Evolutionary conservation across 1,140 invertebrate species (phyloP), one percentile per base, ranked within the genome.

Genomic region (Bicyclus anynana): DNA sequence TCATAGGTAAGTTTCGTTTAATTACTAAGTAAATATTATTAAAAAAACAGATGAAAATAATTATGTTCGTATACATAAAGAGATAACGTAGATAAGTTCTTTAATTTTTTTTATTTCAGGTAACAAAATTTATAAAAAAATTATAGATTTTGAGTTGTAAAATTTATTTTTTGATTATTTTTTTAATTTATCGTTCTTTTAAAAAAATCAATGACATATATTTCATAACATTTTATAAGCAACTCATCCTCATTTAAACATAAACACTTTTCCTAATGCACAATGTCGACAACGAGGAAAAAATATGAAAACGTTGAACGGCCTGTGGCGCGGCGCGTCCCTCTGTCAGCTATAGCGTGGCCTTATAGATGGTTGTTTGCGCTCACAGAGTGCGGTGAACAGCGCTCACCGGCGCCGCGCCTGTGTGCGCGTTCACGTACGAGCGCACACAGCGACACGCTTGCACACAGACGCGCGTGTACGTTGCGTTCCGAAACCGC

Each of bases 311-410:
- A 68, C 53, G 61, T 51, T 59, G 62, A 65, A 52, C 79, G 76
- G 81, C 80, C 56, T 74, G 66, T 65, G 72, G 59, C 84, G 78
- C 68, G 74, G 60, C 55, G 52, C 79, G 72, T 70, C 81, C 83
- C 79, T 85, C 74, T 69, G 83, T 86, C 83, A 80, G 80, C 84
- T 88, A 88, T 88, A 88, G 85, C 85, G 85, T 88, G 85, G 85
- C 85, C 85, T 88, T 88, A 88, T 88, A 88, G 85, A 87, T 87
- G 84, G 84, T 87, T 87, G 84, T 87, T 87, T 87, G 84, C 84
- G 84, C 84, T 87, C 84, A 87, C 84, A 87, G 84, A 87, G 84
- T 87, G 84, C 84, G 83, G 84, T 87, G 84, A 87, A 87, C 84
- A 87, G 84, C 84, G 84, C 84, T 87, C 84, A 86, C 82, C 84